These are phyloP conservation scores for Lophius piscatorius DNA, from an alignment of 2,113 vertebrate species.

Conservation along the genomic window DNA sequence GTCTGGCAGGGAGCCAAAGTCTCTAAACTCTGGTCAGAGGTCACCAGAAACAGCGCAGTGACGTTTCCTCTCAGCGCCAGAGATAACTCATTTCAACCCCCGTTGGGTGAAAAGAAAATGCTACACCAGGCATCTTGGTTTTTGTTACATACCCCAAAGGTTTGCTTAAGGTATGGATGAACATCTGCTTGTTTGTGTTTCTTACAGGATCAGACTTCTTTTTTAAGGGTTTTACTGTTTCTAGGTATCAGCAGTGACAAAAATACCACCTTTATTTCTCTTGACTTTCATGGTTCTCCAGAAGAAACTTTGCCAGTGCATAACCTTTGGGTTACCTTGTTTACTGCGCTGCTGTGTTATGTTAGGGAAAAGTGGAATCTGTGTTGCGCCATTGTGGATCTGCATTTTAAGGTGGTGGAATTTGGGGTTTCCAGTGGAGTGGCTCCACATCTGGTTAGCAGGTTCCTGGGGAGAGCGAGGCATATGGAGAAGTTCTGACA, in stretches of 20 bases:
- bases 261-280: no score
- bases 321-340: no score
- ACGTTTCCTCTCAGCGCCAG: conserved; percentile 35
- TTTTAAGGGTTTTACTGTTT: no score
- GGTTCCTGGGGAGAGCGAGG: conserved; percentile 42
- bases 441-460: conserved; percentile 71
- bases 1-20: conserved; percentile 55
- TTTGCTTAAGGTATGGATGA: background rate
- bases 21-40: conserved; percentile 57
- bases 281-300: no score
- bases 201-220: no score
- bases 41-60: conserved; percentile 41
- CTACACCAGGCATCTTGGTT: conserved; percentile 3
- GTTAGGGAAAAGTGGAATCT: conserved; percentile 32
- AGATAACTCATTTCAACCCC: conserved; percentile 8
- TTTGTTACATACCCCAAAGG: conserved; percentile 6
- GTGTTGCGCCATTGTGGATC: conserved; percentile 28
- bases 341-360: no score
- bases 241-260: no score
- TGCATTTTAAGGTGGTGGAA: conserved; percentile 40
- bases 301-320: no score
- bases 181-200: background rate
- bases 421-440: conserved; percentile 52
- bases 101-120: conserved; percentile 19
- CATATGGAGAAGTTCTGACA: conserved; percentile 42